These are phyloP conservation scores for Ceyx margarethae DNA, from an alignment of 2,113 vertebrate genomes.

Conservation along the genomic window DNA sequence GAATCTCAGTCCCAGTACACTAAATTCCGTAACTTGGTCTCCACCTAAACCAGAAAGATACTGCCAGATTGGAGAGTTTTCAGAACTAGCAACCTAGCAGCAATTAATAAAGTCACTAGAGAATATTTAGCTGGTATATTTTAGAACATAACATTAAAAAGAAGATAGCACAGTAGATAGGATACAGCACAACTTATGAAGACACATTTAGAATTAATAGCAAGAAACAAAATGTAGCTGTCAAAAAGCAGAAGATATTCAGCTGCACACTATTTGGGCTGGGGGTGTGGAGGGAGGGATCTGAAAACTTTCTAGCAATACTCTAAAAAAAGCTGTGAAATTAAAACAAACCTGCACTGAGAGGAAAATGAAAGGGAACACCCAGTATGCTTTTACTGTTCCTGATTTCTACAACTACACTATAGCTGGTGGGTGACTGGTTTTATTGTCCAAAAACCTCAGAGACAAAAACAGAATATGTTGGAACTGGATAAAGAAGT, in stretches of 20 bases:
- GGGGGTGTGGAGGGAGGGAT: rapidly evolving
- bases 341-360: background rate
- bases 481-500: background rate
- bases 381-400: background rate
- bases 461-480: background rate
- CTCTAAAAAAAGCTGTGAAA: background rate
- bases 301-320: background rate
- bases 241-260: background rate
- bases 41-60: background rate
- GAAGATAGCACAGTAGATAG: background rate
- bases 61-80: background rate
- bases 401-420: background rate
- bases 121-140: background rate
- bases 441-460: background rate
- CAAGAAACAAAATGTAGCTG: background rate
- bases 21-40: background rate
- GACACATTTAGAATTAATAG: background rate
- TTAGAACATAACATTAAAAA: background rate
- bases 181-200: background rate
- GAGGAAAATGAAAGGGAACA: background rate
- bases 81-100: background rate
- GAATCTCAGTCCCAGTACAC: background rate
- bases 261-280: background rate
- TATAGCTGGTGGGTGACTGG: background rate
- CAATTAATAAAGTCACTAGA: background rate